Evolutionary conservation across 2,888 invertebrate species (phyloP).

Genomic region (Biston betularia): DNA sequence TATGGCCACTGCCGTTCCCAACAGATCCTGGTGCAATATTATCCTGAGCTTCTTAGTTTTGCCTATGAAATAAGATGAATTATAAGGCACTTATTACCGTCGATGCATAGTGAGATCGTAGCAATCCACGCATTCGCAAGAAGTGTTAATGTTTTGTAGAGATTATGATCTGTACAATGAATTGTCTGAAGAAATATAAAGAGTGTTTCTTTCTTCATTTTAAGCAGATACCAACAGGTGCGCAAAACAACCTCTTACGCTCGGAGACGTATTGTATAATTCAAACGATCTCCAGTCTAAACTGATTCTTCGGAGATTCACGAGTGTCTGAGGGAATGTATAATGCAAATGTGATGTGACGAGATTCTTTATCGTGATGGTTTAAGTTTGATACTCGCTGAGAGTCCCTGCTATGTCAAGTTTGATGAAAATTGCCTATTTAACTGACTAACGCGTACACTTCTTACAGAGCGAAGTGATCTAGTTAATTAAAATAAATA

Average conservation of each 20-base stretch:
- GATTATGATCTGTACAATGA: constrained; percentile 42
- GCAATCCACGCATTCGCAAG: constrained; percentile 30
- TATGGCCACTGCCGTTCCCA: constrained; percentile 59
- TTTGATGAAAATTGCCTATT: constrained; percentile 36
- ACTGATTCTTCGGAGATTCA: constrained; percentile 56
- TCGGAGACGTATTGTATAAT: constrained; percentile 58
- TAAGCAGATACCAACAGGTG: constrained; percentile 51
- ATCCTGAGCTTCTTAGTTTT: constrained; percentile 34
- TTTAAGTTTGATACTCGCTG: constrained; percentile 43
- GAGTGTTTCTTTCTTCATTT: constrained; percentile 42
- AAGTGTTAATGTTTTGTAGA: constrained; percentile 40
- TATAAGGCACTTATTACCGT: constrained; percentile 17
- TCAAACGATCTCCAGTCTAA: constrained; percentile 58
- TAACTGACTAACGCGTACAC: constrained; percentile 41
- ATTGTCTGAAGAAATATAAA: constrained; percentile 35
- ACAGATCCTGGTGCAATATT: constrained; percentile 40
- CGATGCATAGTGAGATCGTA: constrained; percentile 26
- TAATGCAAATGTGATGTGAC: constrained; percentile 58
- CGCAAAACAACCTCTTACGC: constrained; percentile 53
- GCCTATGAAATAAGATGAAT: constrained; percentile 13
- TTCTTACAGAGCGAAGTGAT: constrained; percentile 23
- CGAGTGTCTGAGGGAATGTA: constrained; percentile 57
- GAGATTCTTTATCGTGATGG: constrained; percentile 48
- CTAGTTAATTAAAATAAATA: constrained; percentile 50
- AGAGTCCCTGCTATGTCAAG: constrained; percentile 28